Base-by-base conservation (phyloP, 2,888 invertebrate genomes). In the Drosophila demipolita region DNA sequence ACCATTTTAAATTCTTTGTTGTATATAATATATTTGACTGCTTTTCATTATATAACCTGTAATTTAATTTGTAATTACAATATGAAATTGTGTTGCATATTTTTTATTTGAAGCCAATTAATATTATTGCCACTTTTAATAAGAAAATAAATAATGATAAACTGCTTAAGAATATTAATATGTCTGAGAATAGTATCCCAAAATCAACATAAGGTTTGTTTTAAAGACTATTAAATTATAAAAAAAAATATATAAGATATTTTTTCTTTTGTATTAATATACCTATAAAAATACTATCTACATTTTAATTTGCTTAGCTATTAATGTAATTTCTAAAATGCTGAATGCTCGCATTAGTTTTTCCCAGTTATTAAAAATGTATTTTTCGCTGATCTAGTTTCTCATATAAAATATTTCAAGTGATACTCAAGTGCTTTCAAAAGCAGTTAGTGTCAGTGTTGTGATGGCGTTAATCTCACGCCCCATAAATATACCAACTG, bases 401-500 rank as follows among this genome's bases (percentile, higher is more conserved):
- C 15, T 15, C 11, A 0, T 32, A 20, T 57, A 33, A 29, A 8
- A 29, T 57, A 23, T 29, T 38, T 40, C 8, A 45, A 15, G 17
- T 42, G n/a, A 11, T 17, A 53, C 32, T 53, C 58, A 67, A 77
- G 67, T 40, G 33, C 59, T 68, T 35, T n/a, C n/a, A 3, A 48
- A 53, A 60, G 57, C 54, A 36, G 61, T 69, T 67, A 23, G 40
- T 40, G 49, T 45, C 36, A 45, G 66, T 69, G 68, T 69, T 58
- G 29, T 20, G 12, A 48, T 42, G 40, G 33, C 53, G 42, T 54
- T 68, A 70, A 69, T 80, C 73, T 73, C 75, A 73, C 83, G 72
- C 71, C 69, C 73, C 53, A 69, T 66, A 71, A 83, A 70, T 59
- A 52, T 52, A 48, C 32, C 63, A 64, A 50, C 72, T 68, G 65